A percentile compares a stretch with the other conserved stretches of the same genome.
phyloP scores from a whole-genome alignment of 2,797 vertebrate species.

The Columba guinea region DNA sequence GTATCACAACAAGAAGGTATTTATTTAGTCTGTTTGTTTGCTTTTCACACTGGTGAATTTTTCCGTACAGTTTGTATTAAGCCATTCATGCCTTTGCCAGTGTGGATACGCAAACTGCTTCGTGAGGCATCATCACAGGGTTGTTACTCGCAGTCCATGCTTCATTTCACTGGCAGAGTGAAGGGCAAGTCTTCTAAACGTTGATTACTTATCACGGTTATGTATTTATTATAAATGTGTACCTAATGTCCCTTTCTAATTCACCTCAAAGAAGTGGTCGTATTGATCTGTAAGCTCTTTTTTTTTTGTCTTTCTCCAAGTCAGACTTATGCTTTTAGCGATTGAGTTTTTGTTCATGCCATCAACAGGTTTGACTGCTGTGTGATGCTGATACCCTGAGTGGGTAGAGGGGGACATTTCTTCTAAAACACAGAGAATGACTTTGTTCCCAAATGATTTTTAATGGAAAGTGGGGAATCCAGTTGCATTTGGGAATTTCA shows the following conservation, averaged over 20 bases:
- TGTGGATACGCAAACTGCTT: neutral
- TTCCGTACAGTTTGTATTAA: neutral
- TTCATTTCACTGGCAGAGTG: neutral
- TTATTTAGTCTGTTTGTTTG: neutral
- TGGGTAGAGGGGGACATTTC: neutral
- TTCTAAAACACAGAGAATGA: neutral
- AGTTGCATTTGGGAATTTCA: neutral
- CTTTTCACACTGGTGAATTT: neutral
- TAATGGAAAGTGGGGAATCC: neutral
- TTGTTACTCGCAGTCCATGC: neutral
- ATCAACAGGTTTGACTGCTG: neutral
- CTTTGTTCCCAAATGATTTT: neutral
- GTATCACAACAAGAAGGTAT: neutral
- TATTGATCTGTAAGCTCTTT: neutral
- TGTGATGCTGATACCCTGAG: neutral
- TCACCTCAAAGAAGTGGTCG: neutral
- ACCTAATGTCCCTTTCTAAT: neutral
- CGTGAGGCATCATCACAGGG: neutral
- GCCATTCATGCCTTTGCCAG: neutral
- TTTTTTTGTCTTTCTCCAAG: neutral
- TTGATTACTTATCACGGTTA: neutral
- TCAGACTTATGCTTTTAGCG: neutral
- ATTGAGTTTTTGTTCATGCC: neutral
- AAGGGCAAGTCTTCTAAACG: slow-evolving; percentile 7
- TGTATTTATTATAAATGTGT: neutral